phyloP scores from a whole-genome alignment of 2,113 vertebrate species.

The Thalassarche chlororhynchos region DNA sequence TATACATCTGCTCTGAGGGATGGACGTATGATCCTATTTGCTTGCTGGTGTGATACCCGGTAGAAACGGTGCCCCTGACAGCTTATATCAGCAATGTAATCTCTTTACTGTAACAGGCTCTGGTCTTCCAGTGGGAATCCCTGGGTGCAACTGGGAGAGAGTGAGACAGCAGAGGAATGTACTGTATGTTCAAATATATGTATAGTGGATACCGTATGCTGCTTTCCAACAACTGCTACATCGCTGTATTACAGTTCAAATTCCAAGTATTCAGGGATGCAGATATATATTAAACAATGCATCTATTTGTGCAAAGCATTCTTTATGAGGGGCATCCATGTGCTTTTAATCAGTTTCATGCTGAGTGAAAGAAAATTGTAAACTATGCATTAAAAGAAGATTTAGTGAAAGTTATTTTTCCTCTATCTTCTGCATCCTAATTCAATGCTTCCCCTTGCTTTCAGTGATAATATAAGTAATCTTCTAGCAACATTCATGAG shows the following conservation, averaged over 20 bases:
- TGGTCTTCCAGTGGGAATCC: conserved; percentile 21
- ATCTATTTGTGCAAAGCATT: conserved; percentile 59
- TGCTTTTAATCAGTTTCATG: conserved; percentile 82
- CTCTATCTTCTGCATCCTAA: conserved; percentile 80
- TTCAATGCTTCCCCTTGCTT: conserved; percentile 75
- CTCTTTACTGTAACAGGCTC: background rate
- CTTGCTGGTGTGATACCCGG: background rate
- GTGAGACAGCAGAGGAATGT: conserved; percentile 49
- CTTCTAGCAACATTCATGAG: conserved; percentile 81
- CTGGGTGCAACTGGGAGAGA: background rate
- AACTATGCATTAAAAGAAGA: conserved; percentile 84
- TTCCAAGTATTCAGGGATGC: conserved; percentile 63
- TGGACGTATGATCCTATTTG: background rate
- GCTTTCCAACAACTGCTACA: conserved; percentile 52
- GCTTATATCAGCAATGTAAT: background rate
- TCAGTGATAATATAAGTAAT: conserved; percentile 78
- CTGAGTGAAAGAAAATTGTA: conserved; percentile 81
- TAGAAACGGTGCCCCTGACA: background rate
- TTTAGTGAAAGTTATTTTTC: conserved; percentile 81
- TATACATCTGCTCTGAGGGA: background rate
- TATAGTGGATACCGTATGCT: conserved; percentile 26
- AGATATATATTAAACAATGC: conserved; percentile 77
- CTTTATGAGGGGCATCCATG: conserved; percentile 63
- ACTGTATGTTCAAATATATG: conserved; percentile 58
- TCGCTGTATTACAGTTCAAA: conserved; percentile 57